A percentile compares a stretch with the other conserved stretches of the same genome.
Evolutionary conservation across 2,797 vertebrate species (phyloP).

Genomic region (Eospalax fontanierii): DNA sequence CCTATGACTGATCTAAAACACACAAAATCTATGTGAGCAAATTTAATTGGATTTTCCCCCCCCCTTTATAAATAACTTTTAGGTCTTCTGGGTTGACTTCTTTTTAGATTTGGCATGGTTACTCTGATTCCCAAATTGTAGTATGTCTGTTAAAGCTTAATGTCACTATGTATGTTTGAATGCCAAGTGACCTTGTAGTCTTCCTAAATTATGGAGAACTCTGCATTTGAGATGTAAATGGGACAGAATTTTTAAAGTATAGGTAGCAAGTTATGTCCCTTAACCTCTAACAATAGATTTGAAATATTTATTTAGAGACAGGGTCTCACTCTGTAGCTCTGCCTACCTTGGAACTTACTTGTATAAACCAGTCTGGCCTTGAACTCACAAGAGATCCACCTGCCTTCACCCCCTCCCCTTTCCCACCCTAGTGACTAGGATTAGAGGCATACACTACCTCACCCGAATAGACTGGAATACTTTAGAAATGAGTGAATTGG

Average conservation of each 20-base stretch:
- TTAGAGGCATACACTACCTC: too few relatives aligned
- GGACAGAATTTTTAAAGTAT: slow-evolving; percentile 39
- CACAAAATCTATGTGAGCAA: neutral
- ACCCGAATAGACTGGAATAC: neutral
- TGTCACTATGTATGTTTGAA: slow-evolving; percentile 33
- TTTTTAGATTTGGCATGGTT: slow-evolving; percentile 33
- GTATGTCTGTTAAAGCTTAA: slow-evolving; percentile 24
- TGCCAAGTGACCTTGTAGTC: slow-evolving; percentile 22
- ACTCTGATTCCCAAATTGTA: slow-evolving; percentile 36
- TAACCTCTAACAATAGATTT: neutral
- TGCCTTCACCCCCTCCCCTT: too few relatives aligned
- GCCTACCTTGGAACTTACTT: too few relatives aligned
- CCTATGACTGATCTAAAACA: neutral
- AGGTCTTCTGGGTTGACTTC: neutral
- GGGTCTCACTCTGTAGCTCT: too few relatives aligned
- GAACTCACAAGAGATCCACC: too few relatives aligned
- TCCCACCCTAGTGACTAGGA: too few relatives aligned
- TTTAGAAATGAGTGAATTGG: slow-evolving; percentile 6
- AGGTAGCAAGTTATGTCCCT: slow-evolving; percentile 8
- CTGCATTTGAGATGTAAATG: slow-evolving; percentile 27
- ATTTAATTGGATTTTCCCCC: neutral
- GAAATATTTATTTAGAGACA: too few relatives aligned
- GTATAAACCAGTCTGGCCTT: too few relatives aligned
- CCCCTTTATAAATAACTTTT: slow-evolving; percentile 29
- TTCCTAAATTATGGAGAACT: slow-evolving; percentile 5